Base-by-base conservation (phyloP, 2,888 invertebrate species). In the Campoplex nolae region DNA sequence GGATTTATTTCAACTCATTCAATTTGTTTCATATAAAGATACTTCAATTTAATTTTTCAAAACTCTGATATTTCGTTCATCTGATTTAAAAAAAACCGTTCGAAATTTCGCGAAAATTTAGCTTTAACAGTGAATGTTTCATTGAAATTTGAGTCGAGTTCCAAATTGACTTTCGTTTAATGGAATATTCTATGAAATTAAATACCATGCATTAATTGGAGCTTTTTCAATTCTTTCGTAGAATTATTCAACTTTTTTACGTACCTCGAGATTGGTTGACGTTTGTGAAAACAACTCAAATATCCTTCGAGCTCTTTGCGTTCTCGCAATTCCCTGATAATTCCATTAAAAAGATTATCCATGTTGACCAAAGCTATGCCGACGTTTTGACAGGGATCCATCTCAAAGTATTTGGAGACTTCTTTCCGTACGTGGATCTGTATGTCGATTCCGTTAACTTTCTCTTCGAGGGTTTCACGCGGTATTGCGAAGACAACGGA, bases 401-500 rank as follows among this genome's bases (percentile, higher is more conserved):
- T 83, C 74, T 93, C 91, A 71, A 93, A 92, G 83, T 92, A 90
- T 65, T 89, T 88, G n/a, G 92, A 92, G 32, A 92, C 83, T 56
- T 92, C 90, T 48, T 90, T 92, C 28, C 73, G 88, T 7, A 92
- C 92, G 87, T 89, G 89, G 18, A 93, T 76, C 56, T 92, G 91
- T 18, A 93, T 76, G 51, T 91, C 90, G 18, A 92, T 84, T 9
- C 80, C 89, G 13, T 78, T 68, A 48, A 90, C 88, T 42, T 77
- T 74, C 18, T 86, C 74, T 32, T 88, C 79, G 0, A 93, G 88
- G 6, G 74, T 79, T 2, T 65, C 45, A n/a, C 88, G 83, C 2
- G 93, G 90, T 3, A 94, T 32, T 4, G 93, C 83, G 73, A 93
- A 93, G 4, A 93, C 89, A 7, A 93, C 81, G 8, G 94, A 94